Percentiles rank a stretch among this genome's conserved stretches.
These are phyloP conservation scores for Sciurus vulgaris DNA, from an alignment of 2,797 vertebrate species.

Conservation along the genomic window DNA sequence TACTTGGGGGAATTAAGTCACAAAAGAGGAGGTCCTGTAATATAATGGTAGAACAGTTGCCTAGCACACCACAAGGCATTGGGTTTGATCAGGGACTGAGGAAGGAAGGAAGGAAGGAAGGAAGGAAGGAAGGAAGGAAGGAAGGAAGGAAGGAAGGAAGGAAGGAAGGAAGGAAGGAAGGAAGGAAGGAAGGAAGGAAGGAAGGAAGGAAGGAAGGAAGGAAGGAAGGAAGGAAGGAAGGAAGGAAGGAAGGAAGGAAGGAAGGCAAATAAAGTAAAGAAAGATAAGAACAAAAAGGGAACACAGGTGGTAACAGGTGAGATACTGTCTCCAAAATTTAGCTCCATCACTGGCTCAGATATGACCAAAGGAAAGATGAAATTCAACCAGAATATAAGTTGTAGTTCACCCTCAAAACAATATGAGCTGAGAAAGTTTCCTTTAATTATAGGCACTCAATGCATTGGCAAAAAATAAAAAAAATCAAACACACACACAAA, in stretches of 20 bases:
- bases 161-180: too few species aligned
- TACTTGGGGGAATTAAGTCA: not conserved
- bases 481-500: not conserved
- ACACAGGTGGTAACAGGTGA: not conserved
- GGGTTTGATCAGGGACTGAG: too few species aligned
- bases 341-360: not conserved
- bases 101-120: too few species aligned
- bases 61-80: too few species aligned
- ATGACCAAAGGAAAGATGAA: constrained; percentile 28
- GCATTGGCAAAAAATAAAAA: not conserved
- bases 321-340: not conserved
- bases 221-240: too few species aligned
- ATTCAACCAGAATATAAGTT: constrained; percentile 38
- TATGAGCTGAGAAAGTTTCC: not conserved
- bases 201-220: too few species aligned
- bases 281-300: not conserved
- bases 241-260: not conserved
- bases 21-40: not conserved
- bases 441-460: not conserved
- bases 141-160: too few species aligned
- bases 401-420: not conserved
- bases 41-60: not conserved
- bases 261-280: not conserved
- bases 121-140: too few species aligned
- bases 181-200: too few species aligned